phyloP scores from a whole-genome alignment of 2,113 vertebrate genomes.

The Malurus cyaneus region DNA sequence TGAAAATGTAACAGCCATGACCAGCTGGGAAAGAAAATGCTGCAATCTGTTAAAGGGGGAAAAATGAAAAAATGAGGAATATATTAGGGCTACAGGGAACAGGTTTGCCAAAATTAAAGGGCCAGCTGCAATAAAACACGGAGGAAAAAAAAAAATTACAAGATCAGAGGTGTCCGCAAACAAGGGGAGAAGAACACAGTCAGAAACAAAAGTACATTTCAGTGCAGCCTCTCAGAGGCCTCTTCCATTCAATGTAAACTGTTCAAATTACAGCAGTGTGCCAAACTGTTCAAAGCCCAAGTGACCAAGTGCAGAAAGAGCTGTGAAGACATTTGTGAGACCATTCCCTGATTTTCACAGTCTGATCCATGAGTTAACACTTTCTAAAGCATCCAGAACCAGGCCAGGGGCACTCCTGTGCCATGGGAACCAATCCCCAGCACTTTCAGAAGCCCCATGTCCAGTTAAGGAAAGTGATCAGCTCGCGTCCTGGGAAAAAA shows the following conservation, averaged over 20 bases:
- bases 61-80: not conserved
- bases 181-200: not conserved
- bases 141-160: not conserved
- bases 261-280: not conserved
- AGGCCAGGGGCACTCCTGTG: not conserved
- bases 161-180: not conserved
- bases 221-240: not conserved
- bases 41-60: not conserved
- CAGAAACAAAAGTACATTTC: not conserved
- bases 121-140: not conserved
- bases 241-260: not conserved
- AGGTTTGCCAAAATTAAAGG: not conserved
- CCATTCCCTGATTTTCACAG: not conserved
- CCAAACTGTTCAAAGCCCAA: not conserved
- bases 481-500: not conserved
- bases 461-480: not conserved
- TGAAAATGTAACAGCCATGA: not conserved
- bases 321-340: not conserved
- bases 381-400: not conserved
- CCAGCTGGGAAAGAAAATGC: not conserved
- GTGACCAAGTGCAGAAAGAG: accelerated
- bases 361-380: not conserved
- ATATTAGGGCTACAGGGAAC: not conserved
- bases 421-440: not conserved
- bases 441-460: not conserved